A percentile compares a stretch with the other conserved stretches of the same genome.
These are phyloP conservation scores for Cavia aperea DNA, from an alignment of 2,113 vertebrate genomes.

Conservation along the genomic window DNA sequence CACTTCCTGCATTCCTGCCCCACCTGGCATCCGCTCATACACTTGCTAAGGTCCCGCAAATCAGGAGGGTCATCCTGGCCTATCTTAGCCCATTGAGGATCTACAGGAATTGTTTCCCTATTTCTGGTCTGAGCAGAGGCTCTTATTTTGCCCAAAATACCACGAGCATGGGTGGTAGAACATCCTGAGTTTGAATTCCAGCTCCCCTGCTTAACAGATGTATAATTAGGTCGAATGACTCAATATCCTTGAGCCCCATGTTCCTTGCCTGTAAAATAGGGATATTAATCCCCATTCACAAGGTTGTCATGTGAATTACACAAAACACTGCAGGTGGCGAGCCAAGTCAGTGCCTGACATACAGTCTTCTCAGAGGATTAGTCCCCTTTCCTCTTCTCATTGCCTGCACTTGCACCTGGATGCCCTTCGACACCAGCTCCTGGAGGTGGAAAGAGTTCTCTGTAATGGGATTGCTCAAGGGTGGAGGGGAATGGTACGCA, in stretches of 20 bases:
- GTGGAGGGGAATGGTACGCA: neutral
- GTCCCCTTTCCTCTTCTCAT: neutral
- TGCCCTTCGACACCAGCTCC: neutral
- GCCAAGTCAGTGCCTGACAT: neutral
- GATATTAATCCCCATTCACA: slow-evolving; percentile 32
- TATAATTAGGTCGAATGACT: slow-evolving; percentile 47
- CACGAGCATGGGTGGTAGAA: neutral
- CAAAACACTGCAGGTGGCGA: neutral
- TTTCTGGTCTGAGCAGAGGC: neutral
- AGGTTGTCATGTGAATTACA: slow-evolving; percentile 3
- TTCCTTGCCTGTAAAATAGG: slow-evolving; percentile 32
- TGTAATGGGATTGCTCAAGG: neutral
- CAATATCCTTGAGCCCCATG: slow-evolving; percentile 32
- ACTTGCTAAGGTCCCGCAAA: neutral
- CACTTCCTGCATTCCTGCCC: slow-evolving; percentile 57
- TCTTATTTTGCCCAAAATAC: neutral
- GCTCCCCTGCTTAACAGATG: neutral
- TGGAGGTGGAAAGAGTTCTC: neutral
- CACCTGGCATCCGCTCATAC: neutral
- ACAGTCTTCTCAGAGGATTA: slow-evolving; percentile 7
- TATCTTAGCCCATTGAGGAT: neutral
- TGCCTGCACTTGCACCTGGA: neutral
- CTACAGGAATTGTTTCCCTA: neutral
- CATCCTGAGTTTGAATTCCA: slow-evolving; percentile 24
- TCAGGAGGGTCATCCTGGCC: neutral